Evolutionary conservation across 2,888 invertebrate genomes (phyloP).

Genomic region (Protodeltote pygarga): DNA sequence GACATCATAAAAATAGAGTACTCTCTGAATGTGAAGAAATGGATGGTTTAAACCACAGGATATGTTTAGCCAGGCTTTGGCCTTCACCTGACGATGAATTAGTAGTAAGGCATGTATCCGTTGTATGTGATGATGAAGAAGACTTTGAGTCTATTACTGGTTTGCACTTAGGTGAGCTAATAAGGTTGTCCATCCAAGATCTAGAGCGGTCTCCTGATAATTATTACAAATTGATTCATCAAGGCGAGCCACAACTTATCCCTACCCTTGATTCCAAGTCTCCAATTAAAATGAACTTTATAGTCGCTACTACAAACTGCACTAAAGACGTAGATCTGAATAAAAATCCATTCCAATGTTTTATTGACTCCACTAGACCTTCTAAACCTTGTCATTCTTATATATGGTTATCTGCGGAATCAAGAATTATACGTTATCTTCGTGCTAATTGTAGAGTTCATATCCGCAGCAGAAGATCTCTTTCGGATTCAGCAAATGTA

Average conservation of each 20-base stretch:
- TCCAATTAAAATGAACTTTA: constrained; percentile 65
- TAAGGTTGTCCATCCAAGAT: constrained; percentile 59
- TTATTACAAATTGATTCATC: constrained; percentile 63
- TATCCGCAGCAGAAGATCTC: constrained; percentile 56
- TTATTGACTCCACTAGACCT: constrained; percentile 51
- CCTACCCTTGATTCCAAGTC: constrained; percentile 64
- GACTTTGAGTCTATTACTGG: constrained; percentile 67
- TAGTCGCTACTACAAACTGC: constrained; percentile 68
- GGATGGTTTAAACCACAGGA: constrained; percentile 62
- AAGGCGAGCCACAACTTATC: constrained; percentile 67
- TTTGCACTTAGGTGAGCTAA: constrained; percentile 56
- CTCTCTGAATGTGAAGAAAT: constrained; percentile 70
- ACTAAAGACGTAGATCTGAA: constrained; percentile 58
- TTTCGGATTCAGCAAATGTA: constrained; percentile 50
- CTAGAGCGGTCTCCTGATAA: constrained; percentile 59
- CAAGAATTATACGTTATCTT: constrained; percentile 57
- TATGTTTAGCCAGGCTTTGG: constrained; percentile 70
- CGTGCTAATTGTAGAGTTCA: constrained; percentile 51
- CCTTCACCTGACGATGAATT: constrained; percentile 72
- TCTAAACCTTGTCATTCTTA: constrained; percentile 61
- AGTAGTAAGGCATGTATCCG: constrained; percentile 57
- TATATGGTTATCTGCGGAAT: constrained; percentile 63
- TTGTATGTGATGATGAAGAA: constrained; percentile 70
- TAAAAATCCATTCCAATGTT: constrained; percentile 56
- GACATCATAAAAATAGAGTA: constrained; percentile 53